phyloP scores from a whole-genome alignment of 2,888 invertebrate species.

The Hirtodrosophila alboralis region DNA sequence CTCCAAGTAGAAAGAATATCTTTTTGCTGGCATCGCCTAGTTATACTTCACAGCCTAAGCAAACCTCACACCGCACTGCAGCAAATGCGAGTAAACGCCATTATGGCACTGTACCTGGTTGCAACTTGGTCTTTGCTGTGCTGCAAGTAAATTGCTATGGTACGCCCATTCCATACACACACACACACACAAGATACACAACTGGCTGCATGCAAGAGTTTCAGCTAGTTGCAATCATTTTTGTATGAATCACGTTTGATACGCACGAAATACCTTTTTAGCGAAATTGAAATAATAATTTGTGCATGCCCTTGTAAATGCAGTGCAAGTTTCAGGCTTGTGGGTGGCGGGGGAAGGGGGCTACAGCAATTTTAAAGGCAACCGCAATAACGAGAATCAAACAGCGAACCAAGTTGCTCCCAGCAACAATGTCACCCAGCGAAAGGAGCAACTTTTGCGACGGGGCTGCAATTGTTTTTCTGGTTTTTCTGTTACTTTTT shows the following conservation, averaged over 20 bases:
- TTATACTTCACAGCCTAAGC: conserved; percentile 29
- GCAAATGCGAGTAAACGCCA: conserved; percentile 57
- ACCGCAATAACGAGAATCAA: conserved; percentile 46
- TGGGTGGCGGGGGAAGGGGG: too few relatives aligned
- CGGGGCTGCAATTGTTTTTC: conserved; percentile 51
- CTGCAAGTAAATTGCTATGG: conserved; percentile 73
- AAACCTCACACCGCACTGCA: background rate
- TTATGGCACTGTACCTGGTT: conserved; percentile 63
- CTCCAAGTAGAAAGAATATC: conserved; percentile 35
- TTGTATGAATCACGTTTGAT: conserved; percentile 83
- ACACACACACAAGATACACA: conserved; percentile 20
- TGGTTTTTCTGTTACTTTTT: conserved; percentile 34
- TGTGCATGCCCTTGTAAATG: conserved; percentile 65
- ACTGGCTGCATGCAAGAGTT: conserved; percentile 52
- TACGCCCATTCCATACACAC: conserved; percentile 50
- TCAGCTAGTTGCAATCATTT: conserved; percentile 80
- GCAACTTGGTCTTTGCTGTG: conserved; percentile 55
- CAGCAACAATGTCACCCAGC: conserved; percentile 50
- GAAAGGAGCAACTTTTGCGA: conserved; percentile 66
- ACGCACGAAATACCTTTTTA: conserved; percentile 83
- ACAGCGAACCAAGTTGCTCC: conserved; percentile 28
- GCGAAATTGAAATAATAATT: conserved; percentile 83
- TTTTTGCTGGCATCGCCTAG: conserved; percentile 39
- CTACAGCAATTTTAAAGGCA: background rate
- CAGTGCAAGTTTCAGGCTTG: background rate